These are phyloP conservation scores for Poicephalus gulielmi DNA, from an alignment of 2,113 vertebrate species.

Conservation along the genomic window DNA sequence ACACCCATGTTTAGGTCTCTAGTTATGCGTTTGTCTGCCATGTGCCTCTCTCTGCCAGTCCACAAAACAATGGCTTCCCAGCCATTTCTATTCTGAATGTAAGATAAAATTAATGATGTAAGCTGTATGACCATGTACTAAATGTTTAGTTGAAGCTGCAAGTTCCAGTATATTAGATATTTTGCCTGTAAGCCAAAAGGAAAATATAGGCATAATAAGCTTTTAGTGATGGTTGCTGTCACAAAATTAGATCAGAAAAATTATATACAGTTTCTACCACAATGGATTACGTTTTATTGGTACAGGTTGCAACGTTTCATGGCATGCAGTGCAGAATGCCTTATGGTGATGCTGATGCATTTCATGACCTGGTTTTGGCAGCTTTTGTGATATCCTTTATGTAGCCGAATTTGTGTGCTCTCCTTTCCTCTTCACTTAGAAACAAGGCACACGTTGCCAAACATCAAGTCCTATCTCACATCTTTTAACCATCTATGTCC, in stretches of 20 bases:
- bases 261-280: background rate
- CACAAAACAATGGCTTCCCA: conserved; percentile 47
- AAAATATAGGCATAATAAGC: background rate
- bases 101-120: background rate
- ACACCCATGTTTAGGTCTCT: conserved; percentile 66
- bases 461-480: background rate
- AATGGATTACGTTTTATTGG: background rate
- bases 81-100: conserved; percentile 11
- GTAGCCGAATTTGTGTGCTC: background rate
- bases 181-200: conserved; percentile 8
- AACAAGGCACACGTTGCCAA: conserved; percentile 37
- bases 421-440: conserved; percentile 12
- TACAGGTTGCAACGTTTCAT: conserved; percentile 26
- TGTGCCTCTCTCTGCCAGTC: conserved; percentile 64
- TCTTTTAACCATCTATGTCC: background rate
- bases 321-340: conserved; percentile 51
- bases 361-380: conserved; percentile 45
- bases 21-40: conserved; percentile 63
- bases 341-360: conserved; percentile 29
- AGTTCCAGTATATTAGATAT: background rate
- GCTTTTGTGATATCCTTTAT: conserved; percentile 13
- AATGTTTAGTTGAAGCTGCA: conserved; percentile 4
- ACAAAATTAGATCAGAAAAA: conserved; percentile 34
- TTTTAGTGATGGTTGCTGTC: conserved; percentile 25
- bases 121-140: background rate